Evolutionary conservation across 2,888 invertebrate genomes (phyloP).

Genomic region (Lasius fuliginosus): DNA sequence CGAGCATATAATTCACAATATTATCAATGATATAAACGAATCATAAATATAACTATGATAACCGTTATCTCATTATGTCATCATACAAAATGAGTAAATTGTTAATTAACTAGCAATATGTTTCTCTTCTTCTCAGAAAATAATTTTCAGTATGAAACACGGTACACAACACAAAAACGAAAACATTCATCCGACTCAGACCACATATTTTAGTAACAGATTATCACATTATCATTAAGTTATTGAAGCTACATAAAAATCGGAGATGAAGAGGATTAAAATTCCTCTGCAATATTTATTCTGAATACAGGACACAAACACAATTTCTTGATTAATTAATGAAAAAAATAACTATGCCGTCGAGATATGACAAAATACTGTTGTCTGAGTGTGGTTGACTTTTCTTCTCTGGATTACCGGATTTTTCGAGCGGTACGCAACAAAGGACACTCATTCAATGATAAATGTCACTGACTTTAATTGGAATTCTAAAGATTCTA

Average conservation of each 20-base stretch:
- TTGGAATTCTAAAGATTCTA: conserved; percentile 2
- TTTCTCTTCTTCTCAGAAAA: conserved; percentile 29
- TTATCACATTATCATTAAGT: conserved; percentile 13
- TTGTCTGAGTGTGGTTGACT: background rate
- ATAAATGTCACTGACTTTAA: conserved; percentile 7
- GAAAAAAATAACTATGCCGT: background rate
- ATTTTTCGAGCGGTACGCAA: background rate
- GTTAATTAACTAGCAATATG: conserved; percentile 25
- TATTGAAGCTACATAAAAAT: background rate
- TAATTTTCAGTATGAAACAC: background rate
- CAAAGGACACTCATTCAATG: background rate
- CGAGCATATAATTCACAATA: background rate
- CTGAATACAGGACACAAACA: background rate
- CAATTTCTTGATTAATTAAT: conserved; percentile 11
- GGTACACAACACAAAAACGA: background rate
- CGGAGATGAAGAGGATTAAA: background rate
- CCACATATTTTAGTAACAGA: background rate
- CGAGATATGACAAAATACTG: background rate
- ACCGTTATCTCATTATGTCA: background rate
- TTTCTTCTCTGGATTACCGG: background rate
- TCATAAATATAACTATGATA: background rate
- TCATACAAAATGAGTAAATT: background rate
- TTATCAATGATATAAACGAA: background rate
- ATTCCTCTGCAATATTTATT: background rate
- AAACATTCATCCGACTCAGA: background rate